Percentiles rank a stretch among this genome's conserved stretches.
Evolutionary conservation across 2,888 invertebrate genomes (phyloP).

Genomic region (Stegophylla sp.): DNA sequence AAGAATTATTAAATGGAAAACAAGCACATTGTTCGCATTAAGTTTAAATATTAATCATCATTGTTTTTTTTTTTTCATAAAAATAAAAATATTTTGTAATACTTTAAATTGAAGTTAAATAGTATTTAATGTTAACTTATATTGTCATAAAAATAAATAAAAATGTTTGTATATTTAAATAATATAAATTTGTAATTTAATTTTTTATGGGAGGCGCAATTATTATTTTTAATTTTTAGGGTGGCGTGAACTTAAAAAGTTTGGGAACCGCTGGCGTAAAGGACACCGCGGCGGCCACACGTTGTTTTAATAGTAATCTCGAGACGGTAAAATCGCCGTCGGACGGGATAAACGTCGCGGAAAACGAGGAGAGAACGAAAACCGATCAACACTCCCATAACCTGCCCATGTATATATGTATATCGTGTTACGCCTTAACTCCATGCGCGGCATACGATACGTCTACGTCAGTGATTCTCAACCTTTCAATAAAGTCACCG

Average conservation of each 20-base stretch:
- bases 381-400: no score
- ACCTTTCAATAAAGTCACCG: no score
- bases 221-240: neutral
- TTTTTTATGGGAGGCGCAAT: neutral
- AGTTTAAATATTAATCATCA: neutral
- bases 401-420: no score
- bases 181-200: conserved; percentile 4
- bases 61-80: neutral
- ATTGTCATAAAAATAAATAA: conserved; percentile 12
- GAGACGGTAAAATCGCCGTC: no score
- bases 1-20: conserved; percentile 2
- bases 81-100: conserved; percentile 18
- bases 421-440: no score
- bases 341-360: no score
- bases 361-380: no score
- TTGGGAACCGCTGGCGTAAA: neutral
- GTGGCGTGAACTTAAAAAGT: neutral
- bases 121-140: neutral
- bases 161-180: conserved; percentile 17
- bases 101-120: conserved; percentile 20
- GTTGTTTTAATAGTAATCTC: no score
- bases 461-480: no score
- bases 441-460: no score
- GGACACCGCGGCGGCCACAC: neutral
- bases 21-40: no score